Evolutionary conservation across 2,113 vertebrate species (phyloP), one percentile per base, ranked within the genome.

Genomic region (Gallinago undulata): DNA sequence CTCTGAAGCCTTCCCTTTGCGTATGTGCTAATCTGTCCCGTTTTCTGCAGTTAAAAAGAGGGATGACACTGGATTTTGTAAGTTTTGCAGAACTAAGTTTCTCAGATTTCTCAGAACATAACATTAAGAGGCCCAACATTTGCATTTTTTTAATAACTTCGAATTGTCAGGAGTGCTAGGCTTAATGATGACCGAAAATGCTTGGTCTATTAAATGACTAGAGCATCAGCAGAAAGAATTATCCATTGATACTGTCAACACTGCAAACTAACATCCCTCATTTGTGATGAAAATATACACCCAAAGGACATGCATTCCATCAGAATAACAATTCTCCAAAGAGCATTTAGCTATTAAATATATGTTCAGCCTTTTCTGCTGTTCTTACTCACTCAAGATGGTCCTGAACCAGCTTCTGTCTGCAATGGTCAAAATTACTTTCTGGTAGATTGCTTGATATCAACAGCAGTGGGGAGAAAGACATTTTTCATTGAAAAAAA

Each of bases 401-500:
- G 18, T 76, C 14, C 30, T 57, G 47, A 91, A 27, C 50, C 41
- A 17, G 18, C 95, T 97, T 96, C 43, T 80, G 33, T 33, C n/a
- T 92, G 35, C 16, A 22, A 45, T 64, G 67, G 86, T 77, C 74
- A 92, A 72, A 91, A 92, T 94, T 93, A 89, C 41, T 97, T 97
- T 97, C 81, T 84, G 55, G 57, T 93, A 88, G 86, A 74, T 96
- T 95, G 48, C 50, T 69, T 95, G 77, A 60, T 96, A 79, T 94
- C 76, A 84, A 67, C 79, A 64, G 50, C 0, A 12, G 59, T 50
- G 64, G 70, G 48, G 90, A 81, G 66, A 92, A 69, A 74, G 78
- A 90, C 5, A 72, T 94, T 97, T 98, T 91, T 94, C 85, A 96
- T 70, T 95, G 75, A 79, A 85, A 95, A 94, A 95, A 97, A 91